A percentile compares a stretch with the other conserved stretches of the same genome.
Evolutionary conservation across 2,888 invertebrate species (phyloP).

Genomic region (Limnephilus rhombicus): DNA sequence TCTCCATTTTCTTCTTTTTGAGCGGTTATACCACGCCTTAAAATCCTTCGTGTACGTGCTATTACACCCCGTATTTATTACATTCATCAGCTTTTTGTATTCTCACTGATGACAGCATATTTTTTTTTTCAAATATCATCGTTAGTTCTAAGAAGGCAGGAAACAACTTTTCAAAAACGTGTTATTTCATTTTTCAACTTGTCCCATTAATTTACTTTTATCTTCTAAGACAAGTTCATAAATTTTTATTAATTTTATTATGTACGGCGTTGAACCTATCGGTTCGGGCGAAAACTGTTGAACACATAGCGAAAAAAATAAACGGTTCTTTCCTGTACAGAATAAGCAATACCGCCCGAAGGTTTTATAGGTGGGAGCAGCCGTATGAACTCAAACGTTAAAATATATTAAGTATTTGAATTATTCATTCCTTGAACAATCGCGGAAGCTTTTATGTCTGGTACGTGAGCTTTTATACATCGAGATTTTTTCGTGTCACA

Average conservation of each 20-base stretch:
- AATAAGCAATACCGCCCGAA: background rate
- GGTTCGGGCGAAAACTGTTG: background rate
- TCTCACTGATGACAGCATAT: background rate
- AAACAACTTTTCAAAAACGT: background rate
- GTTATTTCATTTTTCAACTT: background rate
- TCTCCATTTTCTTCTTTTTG: no score
- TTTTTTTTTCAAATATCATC: background rate
- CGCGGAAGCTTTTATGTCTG: background rate
- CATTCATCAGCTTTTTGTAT: background rate
- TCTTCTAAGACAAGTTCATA: background rate
- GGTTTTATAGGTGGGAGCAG: background rate
- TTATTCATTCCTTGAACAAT: background rate
- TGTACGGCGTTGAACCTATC: background rate
- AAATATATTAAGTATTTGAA: background rate
- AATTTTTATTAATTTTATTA: conserved; percentile 1
- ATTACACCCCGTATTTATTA: background rate
- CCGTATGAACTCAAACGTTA: background rate
- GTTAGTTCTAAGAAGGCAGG: background rate
- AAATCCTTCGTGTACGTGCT: no score
- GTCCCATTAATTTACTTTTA: background rate
- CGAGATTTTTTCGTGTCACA: background rate
- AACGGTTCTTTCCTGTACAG: background rate
- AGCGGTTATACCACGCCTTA: no score
- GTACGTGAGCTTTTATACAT: background rate
- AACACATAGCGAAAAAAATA: background rate